A percentile compares a stretch with the other conserved stretches of the same genome.
Conservation (phyloP, 2,113 vertebrate species). For the Nettapus auritus region DNA sequence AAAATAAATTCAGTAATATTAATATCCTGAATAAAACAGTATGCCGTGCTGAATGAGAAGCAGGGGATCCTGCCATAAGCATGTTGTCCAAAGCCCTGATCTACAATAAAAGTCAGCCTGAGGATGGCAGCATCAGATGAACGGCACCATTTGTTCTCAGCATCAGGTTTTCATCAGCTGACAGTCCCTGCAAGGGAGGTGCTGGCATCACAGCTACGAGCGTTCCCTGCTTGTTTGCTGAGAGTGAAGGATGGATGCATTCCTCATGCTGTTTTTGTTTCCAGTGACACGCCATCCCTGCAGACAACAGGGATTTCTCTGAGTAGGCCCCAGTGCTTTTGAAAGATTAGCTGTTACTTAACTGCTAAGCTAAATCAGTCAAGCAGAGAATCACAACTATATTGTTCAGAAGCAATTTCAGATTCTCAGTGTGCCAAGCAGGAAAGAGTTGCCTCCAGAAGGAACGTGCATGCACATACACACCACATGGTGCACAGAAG, state of each 20-base stretch:
- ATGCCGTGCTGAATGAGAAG: neutral
- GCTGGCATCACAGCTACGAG: neutral
- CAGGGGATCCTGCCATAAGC: neutral
- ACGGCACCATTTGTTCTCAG: neutral
- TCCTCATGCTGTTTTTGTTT: conserved; percentile 51
- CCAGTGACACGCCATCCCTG: conserved; percentile 29
- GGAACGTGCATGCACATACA: fast-evolving
- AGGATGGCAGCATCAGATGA: neutral
- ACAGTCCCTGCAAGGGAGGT: neutral
- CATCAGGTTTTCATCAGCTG: neutral
- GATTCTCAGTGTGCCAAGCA: conserved; percentile 8
- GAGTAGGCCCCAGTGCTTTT: conserved; percentile 70
- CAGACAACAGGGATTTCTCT: conserved; percentile 68
- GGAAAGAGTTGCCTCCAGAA: conserved; percentile 33
- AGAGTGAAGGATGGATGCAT: conserved; percentile 17
- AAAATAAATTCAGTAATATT: neutral
- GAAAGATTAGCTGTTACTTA: conserved; percentile 72
- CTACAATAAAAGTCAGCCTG: neutral
- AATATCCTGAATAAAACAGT: neutral
- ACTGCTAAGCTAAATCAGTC: conserved; percentile 70
- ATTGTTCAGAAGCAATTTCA: conserved; percentile 22
- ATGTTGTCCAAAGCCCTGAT: neutral
- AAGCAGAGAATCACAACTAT: conserved; percentile 49
- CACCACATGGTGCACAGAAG: neutral
- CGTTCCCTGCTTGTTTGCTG: neutral